Evolutionary conservation across 2,797 vertebrate genomes (phyloP).

Genomic region (Loriculus beryllinus): DNA sequence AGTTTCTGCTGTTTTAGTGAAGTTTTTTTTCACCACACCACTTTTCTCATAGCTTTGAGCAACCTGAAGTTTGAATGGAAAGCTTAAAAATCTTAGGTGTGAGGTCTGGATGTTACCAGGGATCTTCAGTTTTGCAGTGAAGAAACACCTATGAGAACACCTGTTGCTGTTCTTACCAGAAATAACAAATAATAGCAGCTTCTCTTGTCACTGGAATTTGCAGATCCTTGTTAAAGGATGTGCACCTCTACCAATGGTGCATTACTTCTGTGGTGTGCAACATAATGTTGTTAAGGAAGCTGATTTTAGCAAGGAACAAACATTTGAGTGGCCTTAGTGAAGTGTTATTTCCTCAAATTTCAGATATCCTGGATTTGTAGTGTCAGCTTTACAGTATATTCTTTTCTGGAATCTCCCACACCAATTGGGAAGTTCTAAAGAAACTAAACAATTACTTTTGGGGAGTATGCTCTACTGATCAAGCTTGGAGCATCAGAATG

Average conservation of each 20-base stretch:
- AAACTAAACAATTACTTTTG: neutral
- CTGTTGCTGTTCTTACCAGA: neutral
- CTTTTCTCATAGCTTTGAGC: neutral
- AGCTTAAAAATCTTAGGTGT: neutral
- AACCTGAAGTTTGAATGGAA: neutral
- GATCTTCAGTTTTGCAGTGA: neutral
- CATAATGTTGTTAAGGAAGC: neutral
- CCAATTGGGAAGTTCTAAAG: neutral
- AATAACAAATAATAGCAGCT: neutral
- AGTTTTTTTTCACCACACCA: neutral
- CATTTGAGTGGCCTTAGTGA: neutral
- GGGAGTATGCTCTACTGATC: neutral
- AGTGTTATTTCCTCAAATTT: neutral
- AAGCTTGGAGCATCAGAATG: neutral
- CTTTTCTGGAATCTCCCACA: neutral
- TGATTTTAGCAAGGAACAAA: neutral
- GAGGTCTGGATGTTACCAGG: neutral
- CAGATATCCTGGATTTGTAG: neutral
- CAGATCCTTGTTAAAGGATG: neutral
- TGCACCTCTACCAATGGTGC: neutral
- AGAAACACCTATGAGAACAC: neutral
- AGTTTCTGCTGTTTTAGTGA: neutral
- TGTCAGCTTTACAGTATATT: neutral
- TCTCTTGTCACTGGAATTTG: neutral
- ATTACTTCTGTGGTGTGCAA: neutral